phyloP scores from a whole-genome alignment of 2,888 invertebrate genomes.

The Aricia artaxerxes region DNA sequence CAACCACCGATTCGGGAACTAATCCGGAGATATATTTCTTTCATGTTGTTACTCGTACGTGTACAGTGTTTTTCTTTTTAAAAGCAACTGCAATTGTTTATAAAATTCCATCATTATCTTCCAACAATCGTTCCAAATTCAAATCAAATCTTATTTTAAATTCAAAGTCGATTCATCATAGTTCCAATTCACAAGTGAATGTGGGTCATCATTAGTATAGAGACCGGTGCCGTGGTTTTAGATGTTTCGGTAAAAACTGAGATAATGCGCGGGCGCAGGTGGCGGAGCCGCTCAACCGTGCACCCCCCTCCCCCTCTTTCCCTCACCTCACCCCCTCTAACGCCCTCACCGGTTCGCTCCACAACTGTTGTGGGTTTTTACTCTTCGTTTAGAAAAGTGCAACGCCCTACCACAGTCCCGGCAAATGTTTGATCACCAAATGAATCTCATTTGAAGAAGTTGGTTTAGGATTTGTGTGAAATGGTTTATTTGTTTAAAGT shows the following conservation, averaged over 20 bases:
- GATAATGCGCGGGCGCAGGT: slow-evolving; percentile 55
- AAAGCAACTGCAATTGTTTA: no score
- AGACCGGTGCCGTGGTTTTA: slow-evolving; percentile 11
- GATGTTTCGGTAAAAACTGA: slow-evolving; percentile 29
- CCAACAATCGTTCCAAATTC: not conserved
- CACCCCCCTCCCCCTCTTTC: slow-evolving; percentile 61
- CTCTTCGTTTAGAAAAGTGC: slow-evolving; percentile 60
- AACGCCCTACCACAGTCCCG: slow-evolving; percentile 55
- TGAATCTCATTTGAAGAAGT: not conserved
- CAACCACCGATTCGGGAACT: no score
- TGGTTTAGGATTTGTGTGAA: slow-evolving; percentile 6
- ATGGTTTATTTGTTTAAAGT: not conserved
- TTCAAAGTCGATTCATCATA: not conserved
- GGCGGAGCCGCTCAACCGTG: slow-evolving; percentile 72
- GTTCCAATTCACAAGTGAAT: not conserved
- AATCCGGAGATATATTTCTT: no score
- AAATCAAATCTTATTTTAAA: not conserved
- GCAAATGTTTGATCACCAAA: slow-evolving; percentile 39
- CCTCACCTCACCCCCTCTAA: slow-evolving; percentile 43
- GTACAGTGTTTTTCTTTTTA: no score
- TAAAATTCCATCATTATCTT: no score
- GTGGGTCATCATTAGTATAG: not conserved
- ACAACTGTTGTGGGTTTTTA: slow-evolving; percentile 70
- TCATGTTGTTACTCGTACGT: no score
- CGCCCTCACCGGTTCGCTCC: slow-evolving; percentile 53